A percentile compares a stretch with the other conserved stretches of the same genome.
phyloP scores from a whole-genome alignment of 2,888 invertebrate genomes.

The Tupiocoris notatus region DNA sequence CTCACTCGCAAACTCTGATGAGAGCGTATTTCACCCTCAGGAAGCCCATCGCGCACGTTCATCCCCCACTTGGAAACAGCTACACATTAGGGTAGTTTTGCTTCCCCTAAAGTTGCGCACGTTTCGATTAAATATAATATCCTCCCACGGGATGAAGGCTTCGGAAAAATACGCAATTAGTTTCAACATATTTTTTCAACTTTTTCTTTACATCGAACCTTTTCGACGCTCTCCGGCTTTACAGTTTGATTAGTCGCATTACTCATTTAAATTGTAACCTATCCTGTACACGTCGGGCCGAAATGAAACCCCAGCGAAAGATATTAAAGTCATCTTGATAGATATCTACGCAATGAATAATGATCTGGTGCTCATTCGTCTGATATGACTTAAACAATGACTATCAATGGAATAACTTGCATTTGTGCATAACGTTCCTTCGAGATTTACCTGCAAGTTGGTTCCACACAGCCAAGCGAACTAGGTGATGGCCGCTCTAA shows the following conservation, averaged over 20 bases:
- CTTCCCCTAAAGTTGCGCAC: slow-evolving; percentile 10
- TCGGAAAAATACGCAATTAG: slow-evolving; percentile 23
- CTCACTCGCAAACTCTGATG: not conserved
- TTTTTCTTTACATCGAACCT: not conserved
- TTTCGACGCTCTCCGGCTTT: not conserved
- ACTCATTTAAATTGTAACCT: too few relatives aligned
- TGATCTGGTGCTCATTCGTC: too few relatives aligned
- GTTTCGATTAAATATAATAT: slow-evolving; percentile 38
- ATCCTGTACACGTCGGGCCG: too few relatives aligned
- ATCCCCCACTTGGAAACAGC: not conserved
- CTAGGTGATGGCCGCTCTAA: too few relatives aligned
- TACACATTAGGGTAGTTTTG: not conserved
- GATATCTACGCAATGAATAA: too few relatives aligned
- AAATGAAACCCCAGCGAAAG: too few relatives aligned
- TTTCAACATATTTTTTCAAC: slow-evolving; percentile 31
- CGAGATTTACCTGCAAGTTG: too few relatives aligned
- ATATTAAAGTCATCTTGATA: too few relatives aligned
- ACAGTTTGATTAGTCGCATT: slow-evolving; percentile 20
- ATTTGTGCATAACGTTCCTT: too few relatives aligned
- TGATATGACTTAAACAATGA: too few relatives aligned
- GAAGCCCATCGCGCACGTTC: not conserved
- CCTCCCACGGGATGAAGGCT: slow-evolving; percentile 1
- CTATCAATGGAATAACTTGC: too few relatives aligned
- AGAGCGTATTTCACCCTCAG: not conserved
- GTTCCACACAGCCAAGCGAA: too few relatives aligned